Evolutionary conservation across 2,113 vertebrate species (phyloP), one percentile per base, ranked within the genome.

Genomic region (Dipodomys merriami): DNA sequence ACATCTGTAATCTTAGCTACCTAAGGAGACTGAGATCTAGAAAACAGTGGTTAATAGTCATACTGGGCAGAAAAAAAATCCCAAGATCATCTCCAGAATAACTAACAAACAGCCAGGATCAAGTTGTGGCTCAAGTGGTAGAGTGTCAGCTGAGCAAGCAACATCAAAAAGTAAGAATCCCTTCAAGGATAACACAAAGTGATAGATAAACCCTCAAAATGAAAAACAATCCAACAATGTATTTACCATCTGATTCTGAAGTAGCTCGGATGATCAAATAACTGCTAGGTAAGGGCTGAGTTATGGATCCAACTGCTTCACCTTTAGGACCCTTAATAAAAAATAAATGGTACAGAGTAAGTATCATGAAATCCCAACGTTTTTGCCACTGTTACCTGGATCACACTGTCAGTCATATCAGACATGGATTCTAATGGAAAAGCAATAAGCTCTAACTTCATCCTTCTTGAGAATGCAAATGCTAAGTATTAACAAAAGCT

Each of bases 261-360:
- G 99, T 98, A 0, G 99, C 99, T 67, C 99, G 98, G 97, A 99
- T 99, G 96, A 99, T 99, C 97, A 99, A 98, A 73, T 99, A 99
- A 97, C 99, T 99, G 99, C 99, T 98, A 96, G 99, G 99, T 97
- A 99, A 98, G 0, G 99, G 99, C 97, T 99, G 99, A 72, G 99
- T 99, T 98, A 99, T 99, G 84, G 99, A 99, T 87, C 99, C 99
- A 94, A 99, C 99, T 20, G 99, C 98, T 98, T 99, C 99, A 53
- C 99, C 99, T 98, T 99, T 99, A 86, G 99, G 99, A 96, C 99
- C 99, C 99, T 99, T 98, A 79, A 96, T 97, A 49, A 97, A 83
- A 93, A 91, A 93, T 6, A 95, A 94, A 71, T 25, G 27, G 18
- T 73, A 19, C 29, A 78, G 0, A 82, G 7, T 62, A 92, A 87